Conservation (phyloP, 2,797 vertebrate genomes). For the Coluber constrictor region DNA sequence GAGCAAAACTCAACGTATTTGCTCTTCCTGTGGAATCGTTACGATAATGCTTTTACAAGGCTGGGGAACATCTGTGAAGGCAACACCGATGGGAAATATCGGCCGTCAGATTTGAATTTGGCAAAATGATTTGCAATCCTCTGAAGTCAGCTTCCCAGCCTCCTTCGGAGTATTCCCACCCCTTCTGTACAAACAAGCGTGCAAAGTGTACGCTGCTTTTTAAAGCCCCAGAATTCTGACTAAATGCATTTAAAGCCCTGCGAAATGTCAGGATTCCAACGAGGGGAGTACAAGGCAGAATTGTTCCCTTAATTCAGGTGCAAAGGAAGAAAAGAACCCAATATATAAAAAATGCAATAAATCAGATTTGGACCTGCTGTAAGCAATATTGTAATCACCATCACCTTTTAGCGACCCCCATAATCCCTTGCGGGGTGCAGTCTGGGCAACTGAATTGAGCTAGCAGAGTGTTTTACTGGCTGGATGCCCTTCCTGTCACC, state of each 20-base stretch:
- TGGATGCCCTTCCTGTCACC: too few relatives aligned
- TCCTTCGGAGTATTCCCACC: not conserved
- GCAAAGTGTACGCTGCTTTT: not conserved
- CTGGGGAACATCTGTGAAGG: not conserved
- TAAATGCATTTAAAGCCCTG: not conserved
- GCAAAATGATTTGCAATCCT: not conserved
- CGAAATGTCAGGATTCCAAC: conserved; percentile 17
- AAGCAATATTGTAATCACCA: conserved; percentile 20
- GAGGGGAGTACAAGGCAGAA: conserved; percentile 28
- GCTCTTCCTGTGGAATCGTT: not conserved
- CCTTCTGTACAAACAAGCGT: not conserved
- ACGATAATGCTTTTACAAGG: not conserved
- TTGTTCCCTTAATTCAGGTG: conserved; percentile 15
- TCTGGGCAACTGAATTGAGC: too few relatives aligned
- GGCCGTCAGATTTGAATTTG: not conserved
- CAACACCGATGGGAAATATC: not conserved
- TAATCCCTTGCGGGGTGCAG: not conserved
- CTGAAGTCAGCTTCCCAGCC: not conserved
- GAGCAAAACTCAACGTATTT: not conserved
- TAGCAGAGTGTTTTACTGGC: too few relatives aligned
- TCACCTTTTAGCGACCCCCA: too few relatives aligned
- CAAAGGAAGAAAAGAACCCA: conserved; percentile 28
- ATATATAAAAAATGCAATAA: conserved; percentile 30
- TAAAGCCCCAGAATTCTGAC: not conserved
- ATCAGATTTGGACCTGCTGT: conserved; percentile 43